A percentile compares a stretch with the other conserved stretches of the same genome.
phyloP scores from a whole-genome alignment of 1,140 invertebrate species.

The Drosophila lacertosa region DNA sequence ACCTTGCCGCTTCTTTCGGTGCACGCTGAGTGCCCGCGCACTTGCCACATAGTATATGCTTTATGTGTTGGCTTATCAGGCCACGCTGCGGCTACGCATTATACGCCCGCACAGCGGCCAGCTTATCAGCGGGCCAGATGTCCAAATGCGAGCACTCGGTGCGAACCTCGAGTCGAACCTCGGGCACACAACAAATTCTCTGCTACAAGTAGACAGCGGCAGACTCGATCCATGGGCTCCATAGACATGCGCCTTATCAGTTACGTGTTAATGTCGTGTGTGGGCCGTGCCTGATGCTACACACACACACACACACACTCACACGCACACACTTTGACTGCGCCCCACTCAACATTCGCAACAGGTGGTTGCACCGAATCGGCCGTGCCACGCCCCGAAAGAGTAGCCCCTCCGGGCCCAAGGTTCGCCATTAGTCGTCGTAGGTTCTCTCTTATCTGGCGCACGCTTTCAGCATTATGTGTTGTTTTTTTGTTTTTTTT shows the following conservation, averaged over 20 bases:
- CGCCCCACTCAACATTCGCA: conserved; percentile 21
- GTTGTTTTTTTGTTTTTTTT: conserved; percentile 34
- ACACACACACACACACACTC: background rate
- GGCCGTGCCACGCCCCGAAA: conserved; percentile 8
- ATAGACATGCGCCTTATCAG: too few species aligned
- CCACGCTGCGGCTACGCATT: conserved; percentile 29
- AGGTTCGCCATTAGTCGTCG: conserved; percentile 64
- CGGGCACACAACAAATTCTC: conserved; percentile 5
- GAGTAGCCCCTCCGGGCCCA: too few species aligned
- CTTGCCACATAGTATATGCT: too few species aligned
- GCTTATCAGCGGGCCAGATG: conserved; percentile 39
- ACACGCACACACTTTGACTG: background rate
- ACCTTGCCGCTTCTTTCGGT: conserved; percentile 32
- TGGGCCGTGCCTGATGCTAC: conserved; percentile 15
- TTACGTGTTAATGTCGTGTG: conserved; percentile 8
- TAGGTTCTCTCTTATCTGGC: conserved; percentile 72
- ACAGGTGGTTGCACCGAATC: conserved; percentile 76
- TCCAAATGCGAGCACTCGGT: conserved; percentile 30
- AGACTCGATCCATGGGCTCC: too few species aligned
- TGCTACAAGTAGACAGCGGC: background rate
- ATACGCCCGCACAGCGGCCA: conserved; percentile 28
- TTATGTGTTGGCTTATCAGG: conserved; percentile 32
- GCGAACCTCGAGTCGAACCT: conserved; percentile 25
- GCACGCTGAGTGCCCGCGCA: conserved; percentile 43
- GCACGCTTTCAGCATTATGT: conserved; percentile 58